Evolutionary conservation across 1,140 invertebrate genomes (phyloP), one percentile per base, ranked within the genome.

Genomic region (Zaprionus taronus): DNA sequence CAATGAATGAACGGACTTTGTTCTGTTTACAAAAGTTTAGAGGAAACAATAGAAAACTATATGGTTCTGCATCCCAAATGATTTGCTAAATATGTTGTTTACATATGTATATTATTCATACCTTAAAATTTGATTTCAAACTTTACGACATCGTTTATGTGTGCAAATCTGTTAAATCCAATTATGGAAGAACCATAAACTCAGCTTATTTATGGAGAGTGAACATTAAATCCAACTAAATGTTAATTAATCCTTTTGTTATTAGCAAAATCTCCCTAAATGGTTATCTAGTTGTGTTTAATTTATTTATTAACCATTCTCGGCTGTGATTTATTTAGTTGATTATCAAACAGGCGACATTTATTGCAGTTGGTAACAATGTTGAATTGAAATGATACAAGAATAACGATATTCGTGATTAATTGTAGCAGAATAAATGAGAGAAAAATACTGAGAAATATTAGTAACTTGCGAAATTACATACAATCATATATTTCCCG

Each of bases 1-100:
- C 51, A 63, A 70, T 75, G 72, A 74, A 63, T 74, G 72, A 61
- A 68, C 36, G 66, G 58, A 64, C 41, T 64, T 58, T 56, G 31
- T 64, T 63, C 34, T 60, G 64, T 73, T 73, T 68, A 68, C 28
- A 68, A 73, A 55, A 67, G 28, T 47, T 28, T 20, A 49, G 26
- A 38, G 36, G 44, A 11, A 74, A 69, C 51, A 63, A 49, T 28
- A 60, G 36, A 26, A 15, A 63, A 63, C 15, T 55, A 56, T 47
- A 38, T 14, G 36, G 12, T 38, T 38, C 14, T 15, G 41, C 41
- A 20, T 47, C 7, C n/a, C 36, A 41, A 38, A 53, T 53, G 17
- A 61, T 41, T 44, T 61, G 17, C 14, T 24, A 41, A 64, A 53
- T 64, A 34, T 51, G 47, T 53, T 47, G 41, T 47, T 47, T 9